Evolutionary conservation across 2,113 vertebrate species (phyloP).

Genomic region (Chroicocephalus ridibundus): DNA sequence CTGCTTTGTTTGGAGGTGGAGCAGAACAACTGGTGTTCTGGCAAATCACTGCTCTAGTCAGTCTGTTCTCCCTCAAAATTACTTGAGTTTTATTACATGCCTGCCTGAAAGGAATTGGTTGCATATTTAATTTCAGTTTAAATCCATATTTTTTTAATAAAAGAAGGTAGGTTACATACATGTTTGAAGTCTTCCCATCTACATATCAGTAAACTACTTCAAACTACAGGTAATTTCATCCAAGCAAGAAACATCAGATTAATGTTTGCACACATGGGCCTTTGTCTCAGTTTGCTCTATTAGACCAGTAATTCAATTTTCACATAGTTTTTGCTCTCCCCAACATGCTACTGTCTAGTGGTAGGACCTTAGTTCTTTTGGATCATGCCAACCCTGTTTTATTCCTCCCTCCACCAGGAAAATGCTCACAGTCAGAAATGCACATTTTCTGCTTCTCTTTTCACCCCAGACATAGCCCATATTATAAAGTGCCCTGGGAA

Average conservation of each 20-base stretch:
- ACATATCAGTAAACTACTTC: neutral
- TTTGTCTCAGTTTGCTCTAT: neutral
- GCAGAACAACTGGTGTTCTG: neutral
- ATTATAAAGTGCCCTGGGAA: neutral
- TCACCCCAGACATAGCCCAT: neutral
- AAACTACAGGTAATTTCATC: neutral
- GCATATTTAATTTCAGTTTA: neutral
- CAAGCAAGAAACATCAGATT: neutral
- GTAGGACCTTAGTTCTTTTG: neutral
- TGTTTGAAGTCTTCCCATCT: neutral
- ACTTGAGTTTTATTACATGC: neutral
- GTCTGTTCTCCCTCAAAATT: neutral
- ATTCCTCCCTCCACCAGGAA: neutral
- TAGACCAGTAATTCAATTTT: neutral
- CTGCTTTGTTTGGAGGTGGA: neutral
- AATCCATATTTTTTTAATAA: neutral
- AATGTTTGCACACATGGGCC: accelerated
- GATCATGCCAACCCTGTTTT: neutral
- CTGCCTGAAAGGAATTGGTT: neutral
- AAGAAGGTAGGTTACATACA: neutral
- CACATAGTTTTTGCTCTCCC: neutral
- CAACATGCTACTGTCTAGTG: neutral
- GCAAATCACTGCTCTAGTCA: neutral
- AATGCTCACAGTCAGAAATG: neutral
- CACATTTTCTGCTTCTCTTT: neutral